Base-by-base conservation (phyloP, 2,113 vertebrate genomes). In the Hippocampus barbouri region DNA sequence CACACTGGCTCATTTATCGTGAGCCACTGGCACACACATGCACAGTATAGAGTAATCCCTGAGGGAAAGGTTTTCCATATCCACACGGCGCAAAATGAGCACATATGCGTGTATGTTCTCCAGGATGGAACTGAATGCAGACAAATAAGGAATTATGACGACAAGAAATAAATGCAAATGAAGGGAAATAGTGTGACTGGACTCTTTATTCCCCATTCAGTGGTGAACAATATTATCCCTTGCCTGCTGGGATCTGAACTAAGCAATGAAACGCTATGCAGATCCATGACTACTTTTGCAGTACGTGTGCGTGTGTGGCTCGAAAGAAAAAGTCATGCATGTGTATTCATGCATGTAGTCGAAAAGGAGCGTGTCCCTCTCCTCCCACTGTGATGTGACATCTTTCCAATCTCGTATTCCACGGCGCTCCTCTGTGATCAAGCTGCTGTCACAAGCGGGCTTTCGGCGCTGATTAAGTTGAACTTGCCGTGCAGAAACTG, bases 171-270 rank as follows among this genome's bases (percentile, higher is more conserved):
- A 84, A 88, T 85, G 82, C 79, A 89, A 86, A 85, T 84, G 71
- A 69, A 66, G 61, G 75, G 59, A 59, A 65, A 34, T 47, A 54
- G 59, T 71, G 73, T 20, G 53, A 76, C 72, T 30, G 43, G 70
- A 47, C 62, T 59, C 76, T 41, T 4, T 40, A 59, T 56, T 83
- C 69, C 76, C 30, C 71, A 75, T 67, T 71, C 49, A 77, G 66
- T 12, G 64, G 72, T 41, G 66, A 77, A 80, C 75, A 83, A 70
- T 79, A 66, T 87, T 77, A 79, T 78, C 73, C 79, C 81, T 73
- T 79, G 81, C 85, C 86, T 84, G 78, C 86, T 84, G 88, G 82
- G 84, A 86, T 87, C 82, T 86, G 57, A 87, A 79, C 82, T 68
- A 47, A 62, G 76, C 73, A 83, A 88, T 88, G 82, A 81, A 81